phyloP scores from a whole-genome alignment of 2,797 vertebrate species.

The Cynopterus sphinx region DNA sequence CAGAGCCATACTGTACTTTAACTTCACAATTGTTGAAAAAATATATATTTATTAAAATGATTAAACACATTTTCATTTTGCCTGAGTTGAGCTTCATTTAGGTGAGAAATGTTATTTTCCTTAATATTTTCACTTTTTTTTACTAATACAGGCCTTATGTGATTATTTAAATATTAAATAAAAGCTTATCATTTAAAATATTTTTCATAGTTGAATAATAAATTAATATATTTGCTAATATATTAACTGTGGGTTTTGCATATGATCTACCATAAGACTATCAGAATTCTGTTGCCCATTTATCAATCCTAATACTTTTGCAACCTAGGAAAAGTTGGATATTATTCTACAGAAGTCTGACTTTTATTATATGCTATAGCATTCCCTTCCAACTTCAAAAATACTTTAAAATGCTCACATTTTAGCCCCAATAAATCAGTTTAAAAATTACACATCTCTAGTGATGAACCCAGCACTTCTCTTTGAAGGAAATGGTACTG shows the following conservation, averaged over 20 bases:
- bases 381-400: neutral
- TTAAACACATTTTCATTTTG: slow-evolving; percentile 73
- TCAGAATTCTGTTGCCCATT: slow-evolving; percentile 37
- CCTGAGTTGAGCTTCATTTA: slow-evolving; percentile 74
- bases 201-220: slow-evolving; percentile 59
- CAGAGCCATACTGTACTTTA: slow-evolving; percentile 48
- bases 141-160: neutral
- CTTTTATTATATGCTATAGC: slow-evolving; percentile 38
- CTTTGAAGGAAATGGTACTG: neutral
- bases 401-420: neutral
- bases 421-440: neutral
- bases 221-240: slow-evolving; percentile 66
- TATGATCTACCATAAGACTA: slow-evolving; percentile 21
- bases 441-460: neutral
- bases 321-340: slow-evolving; percentile 31
- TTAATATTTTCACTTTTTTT: slow-evolving; percentile 39
- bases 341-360: neutral
- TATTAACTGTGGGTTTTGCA: slow-evolving; percentile 48
- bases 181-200: slow-evolving; percentile 52
- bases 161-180: slow-evolving; percentile 52
- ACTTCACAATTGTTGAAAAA: slow-evolving; percentile 62
- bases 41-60: slow-evolving; percentile 64
- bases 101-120: slow-evolving; percentile 55
- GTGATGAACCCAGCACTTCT: neutral
- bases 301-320: slow-evolving; percentile 6